Evolutionary conservation across 2,888 invertebrate genomes (phyloP), one percentile per base, ranked within the genome.

Genomic region (Stenodema calcarata): DNA sequence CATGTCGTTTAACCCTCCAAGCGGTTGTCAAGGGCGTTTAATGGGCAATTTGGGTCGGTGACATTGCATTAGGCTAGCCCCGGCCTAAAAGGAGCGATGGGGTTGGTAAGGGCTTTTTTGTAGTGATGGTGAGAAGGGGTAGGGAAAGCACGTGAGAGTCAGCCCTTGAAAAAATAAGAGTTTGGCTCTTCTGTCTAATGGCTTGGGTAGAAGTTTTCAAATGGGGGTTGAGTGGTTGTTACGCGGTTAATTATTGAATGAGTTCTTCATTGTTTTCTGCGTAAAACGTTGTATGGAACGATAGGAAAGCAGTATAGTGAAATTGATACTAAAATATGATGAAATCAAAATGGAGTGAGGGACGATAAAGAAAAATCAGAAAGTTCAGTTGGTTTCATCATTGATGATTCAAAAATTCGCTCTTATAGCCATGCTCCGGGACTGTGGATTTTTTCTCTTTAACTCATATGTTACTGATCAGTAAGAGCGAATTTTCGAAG

Each of bases 21-120:
- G 62, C 41, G 82, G 82, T 82, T 69, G 82, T 82, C 82, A 69
- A 54, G 69, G 41, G 41, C 62, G 42, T 82, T 82, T 82, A 82
- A 82, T 82, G 82, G 82, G 82, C 82, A 82, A 82, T 82, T 82
- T 69, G 69, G 82, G 30, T 62, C 18, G 23, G 82, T 30, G 35
- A 69, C 69, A 28, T 69, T 41, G 69, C 82, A 82, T 82, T 82
- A 82, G 50, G 80, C 30, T 16, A 73, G 73, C 18, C 62, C n/a
- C 4, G 44, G 44, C 23, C 42, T 44, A 27, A 44, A 78, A 78
- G 42, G 41, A 62, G 62, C 62, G 62, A 27, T 62, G 62, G 62
- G 62, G 50, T 62, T 27, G 62, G 27, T 23, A 11, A 23, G 23
- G 3, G 62, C 2, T 54, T 62, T 62, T 62, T 62, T 62, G n/a